Conservation (phyloP, 2,888 invertebrate species). For the Encarsia formosa region DNA sequence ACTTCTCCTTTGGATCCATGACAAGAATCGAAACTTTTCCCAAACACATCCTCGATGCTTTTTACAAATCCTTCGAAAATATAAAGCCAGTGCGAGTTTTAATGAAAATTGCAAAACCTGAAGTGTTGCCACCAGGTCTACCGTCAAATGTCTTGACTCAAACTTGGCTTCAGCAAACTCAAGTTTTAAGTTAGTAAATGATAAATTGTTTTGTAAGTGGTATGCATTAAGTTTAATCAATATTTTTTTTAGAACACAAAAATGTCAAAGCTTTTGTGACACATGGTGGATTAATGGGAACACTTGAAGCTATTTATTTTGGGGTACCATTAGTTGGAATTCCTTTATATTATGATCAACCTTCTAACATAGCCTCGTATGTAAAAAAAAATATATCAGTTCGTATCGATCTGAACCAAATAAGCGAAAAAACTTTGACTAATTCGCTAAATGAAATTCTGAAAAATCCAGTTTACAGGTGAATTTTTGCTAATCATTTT, state of each 20-base stretch:
- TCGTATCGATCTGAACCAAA: conserved; percentile 19
- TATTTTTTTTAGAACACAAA: conserved; percentile 37
- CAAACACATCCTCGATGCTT: conserved; percentile 26
- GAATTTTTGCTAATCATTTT: not conserved
- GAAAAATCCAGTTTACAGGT: conserved; percentile 46
- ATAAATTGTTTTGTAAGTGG: not conserved
- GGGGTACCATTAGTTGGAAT: conserved; percentile 37
- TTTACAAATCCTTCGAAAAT: conserved; percentile 39
- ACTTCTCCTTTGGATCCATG: conserved; percentile 47
- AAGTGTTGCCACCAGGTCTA: conserved; percentile 38
- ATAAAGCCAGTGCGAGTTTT: conserved; percentile 43
- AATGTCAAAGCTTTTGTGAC: no score
- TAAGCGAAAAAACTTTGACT: conserved; percentile 46
- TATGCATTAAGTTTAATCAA: not conserved
- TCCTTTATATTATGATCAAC: conserved; percentile 38
- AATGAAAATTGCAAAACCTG: conserved; percentile 40
- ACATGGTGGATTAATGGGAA: conserved; percentile 36
- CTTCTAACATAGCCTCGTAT: conserved; percentile 32
- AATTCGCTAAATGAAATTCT: conserved; percentile 45
- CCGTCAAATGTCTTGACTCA: conserved; percentile 43
- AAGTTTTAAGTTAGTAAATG: conserved; percentile 35
- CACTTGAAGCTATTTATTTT: conserved; percentile 34
- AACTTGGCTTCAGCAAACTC: conserved; percentile 40
- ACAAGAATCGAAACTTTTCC: conserved; percentile 44
- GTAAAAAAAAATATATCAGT: conserved; percentile 33